Percentiles rank a stretch among this genome's conserved stretches.
Conservation (phyloP, 92 coral and sea anemone species). For the Phymanthus crucifer region DNA sequence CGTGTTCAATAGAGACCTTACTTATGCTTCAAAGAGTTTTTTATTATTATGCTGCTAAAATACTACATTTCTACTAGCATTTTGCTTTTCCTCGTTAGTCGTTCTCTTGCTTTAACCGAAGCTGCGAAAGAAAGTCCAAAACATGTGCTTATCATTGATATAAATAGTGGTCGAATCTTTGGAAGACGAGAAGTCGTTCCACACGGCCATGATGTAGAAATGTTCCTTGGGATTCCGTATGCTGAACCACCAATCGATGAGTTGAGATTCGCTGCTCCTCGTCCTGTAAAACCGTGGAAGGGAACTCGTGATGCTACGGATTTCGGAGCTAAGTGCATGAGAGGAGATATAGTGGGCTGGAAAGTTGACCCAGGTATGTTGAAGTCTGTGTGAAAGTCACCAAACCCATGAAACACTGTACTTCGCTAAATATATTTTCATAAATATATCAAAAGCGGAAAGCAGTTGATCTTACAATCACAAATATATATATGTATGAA, state of each 20-base stretch:
- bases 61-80: neutral
- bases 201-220: slow-evolving; percentile 47
- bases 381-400: too few relatives aligned
- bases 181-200: slow-evolving; percentile 51
- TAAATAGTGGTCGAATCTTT: slow-evolving; percentile 53
- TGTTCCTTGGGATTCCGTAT: slow-evolving; percentile 80
- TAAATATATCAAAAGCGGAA: too few relatives aligned
- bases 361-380: neutral
- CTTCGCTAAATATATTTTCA: too few relatives aligned
- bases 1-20: too few relatives aligned
- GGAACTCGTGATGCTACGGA: slow-evolving; percentile 51
- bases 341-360: neutral
- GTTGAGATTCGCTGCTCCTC: slow-evolving; percentile 70
- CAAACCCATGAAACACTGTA: too few relatives aligned
- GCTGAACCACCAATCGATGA: slow-evolving; percentile 72
- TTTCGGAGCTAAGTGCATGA: slow-evolving; percentile 52
- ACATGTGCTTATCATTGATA: slow-evolving; percentile 43
- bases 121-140: neutral
- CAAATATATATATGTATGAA: too few relatives aligned
- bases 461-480: too few relatives aligned
- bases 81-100: neutral
- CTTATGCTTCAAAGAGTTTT: too few relatives aligned
- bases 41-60: neutral
- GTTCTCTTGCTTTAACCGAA: neutral
- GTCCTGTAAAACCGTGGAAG: slow-evolving; percentile 57